Base-by-base conservation (phyloP, 2,888 invertebrate species). In the Eulithis testata region DNA sequence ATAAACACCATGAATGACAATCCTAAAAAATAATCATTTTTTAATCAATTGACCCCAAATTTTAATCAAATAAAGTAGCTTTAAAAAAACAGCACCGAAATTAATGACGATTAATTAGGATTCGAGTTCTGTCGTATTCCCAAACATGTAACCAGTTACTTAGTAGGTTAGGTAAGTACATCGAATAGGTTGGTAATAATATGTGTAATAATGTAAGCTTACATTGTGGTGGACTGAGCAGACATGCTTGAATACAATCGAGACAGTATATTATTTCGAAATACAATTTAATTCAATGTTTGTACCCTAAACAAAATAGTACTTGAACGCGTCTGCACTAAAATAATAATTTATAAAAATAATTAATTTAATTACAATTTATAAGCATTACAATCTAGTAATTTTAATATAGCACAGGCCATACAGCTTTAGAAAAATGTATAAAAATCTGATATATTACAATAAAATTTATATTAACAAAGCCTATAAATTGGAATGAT, bases 401-500 rank as follows among this genome's bases (percentile, higher is more conserved):
- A 71, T 65, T 21, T 64, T 59, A 67, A 68, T 69, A 68, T 70
- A 72, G 63, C 62, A 68, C 65, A 65, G 64, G 61, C 60, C 67
- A 69, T 68, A 59, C 51, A 63, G 56, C 12, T 60, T 66, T 56
- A 66, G 65, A 66, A 68, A 68, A 68, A 67, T 69, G 53, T 66
- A 67, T 69, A 65, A 60, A 63, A 70, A 63, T 72, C 61, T 66
- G 68, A 62, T 60, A 66, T 66, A 68, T 71, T 67, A 67, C 49
- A 63, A 58, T 58, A 58, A 63, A 58, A 63, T 60, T 60, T 60
- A 63, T 60, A 68, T 62, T 37, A 64, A 71, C 68, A 71, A 71
- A 71, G 66, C 73, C 66, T 66, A 51, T 60, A 36, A 58, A 66
- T 65, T 73, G 73, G 73, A 73, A 73, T 73, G 71, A 69, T 73